Evolutionary conservation across 2,888 invertebrate genomes (phyloP), one percentile per base, ranked within the genome.

Genomic region (Sthenelais limicola): DNA sequence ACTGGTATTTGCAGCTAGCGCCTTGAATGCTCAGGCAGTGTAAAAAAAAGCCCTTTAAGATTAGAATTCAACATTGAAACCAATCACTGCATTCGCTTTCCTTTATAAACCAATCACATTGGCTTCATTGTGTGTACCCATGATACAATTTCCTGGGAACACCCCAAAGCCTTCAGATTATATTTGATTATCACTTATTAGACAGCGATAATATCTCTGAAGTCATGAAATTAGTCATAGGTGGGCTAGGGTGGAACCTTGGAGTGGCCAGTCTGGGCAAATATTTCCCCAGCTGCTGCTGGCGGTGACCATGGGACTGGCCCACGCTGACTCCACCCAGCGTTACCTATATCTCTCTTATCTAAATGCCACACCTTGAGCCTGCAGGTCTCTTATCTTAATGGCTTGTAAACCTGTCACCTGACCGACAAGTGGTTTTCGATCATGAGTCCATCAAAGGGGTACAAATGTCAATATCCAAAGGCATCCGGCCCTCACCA

Each of bases 341-440:
- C 30, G 33, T 7, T 21, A 24, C 56, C 26, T 21, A 32, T 21
- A 32, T 32, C 5, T 21, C 32, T 32, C 56, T 43, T 9, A 9
- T 12, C 43, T 12, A 32, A 28, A 32, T 5, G 51, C 51, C 51
- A 51, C 51, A 21, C n/a, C n/a, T n/a, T n/a, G n/a, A n/a, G n/a
- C n/a, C n/a, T n/a, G n/a, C n/a, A n/a, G n/a, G n/a, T 35, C 62
- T 28, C 38, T 4, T 62, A 62, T 62, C 62, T 35, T 62, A 62
- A 62, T 62, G 62, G 62, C 62, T n/a, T 62, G 62, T 62, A 62
- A 62, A 62, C 62, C 62, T 62, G 62, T 38, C 62, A 62, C 26
- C 9, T 43, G 21, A 38, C 9, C 35, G 24, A 62, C 62, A 62
- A 62, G 62, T 38, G 26, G 38, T 62, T 21, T 38, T 62, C 62